Percentiles rank a stretch among this genome's conserved stretches.
These are phyloP conservation scores for Lomographa bimaculata DNA, from an alignment of 2,888 invertebrate species.

Conservation along the genomic window DNA sequence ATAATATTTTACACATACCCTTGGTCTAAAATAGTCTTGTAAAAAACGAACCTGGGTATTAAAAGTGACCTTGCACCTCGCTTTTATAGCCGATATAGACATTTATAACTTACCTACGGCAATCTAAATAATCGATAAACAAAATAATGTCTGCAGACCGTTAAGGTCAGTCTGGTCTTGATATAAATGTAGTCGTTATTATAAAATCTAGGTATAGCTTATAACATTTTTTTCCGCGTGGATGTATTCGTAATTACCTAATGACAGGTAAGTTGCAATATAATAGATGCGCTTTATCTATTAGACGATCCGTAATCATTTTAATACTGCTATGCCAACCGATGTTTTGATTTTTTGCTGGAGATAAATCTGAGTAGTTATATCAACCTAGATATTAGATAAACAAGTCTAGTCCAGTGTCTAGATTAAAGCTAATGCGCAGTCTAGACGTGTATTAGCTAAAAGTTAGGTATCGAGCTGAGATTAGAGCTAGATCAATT, in stretches of 20 bases:
- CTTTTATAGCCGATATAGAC: slow-evolving; percentile 23
- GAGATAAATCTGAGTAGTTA: slow-evolving; percentile 1
- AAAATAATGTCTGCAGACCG: slow-evolving; percentile 14
- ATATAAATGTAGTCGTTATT: slow-evolving; percentile 9
- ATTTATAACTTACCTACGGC: slow-evolving; percentile 24
- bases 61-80: slow-evolving; percentile 25
- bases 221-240: slow-evolving; percentile 1
- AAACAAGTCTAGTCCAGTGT: slow-evolving; percentile 18
- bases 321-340: too few species aligned
- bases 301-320: too few species aligned
- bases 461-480: slow-evolving; percentile 52
- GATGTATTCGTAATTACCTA: neutral
- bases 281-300: too few species aligned
- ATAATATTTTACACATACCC: slow-evolving; percentile 16
- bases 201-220: neutral
- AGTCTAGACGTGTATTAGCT: slow-evolving; percentile 59
- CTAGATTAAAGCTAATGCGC: slow-evolving; percentile 35
- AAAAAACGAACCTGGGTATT: slow-evolving; percentile 19
- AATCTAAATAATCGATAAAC: slow-evolving; percentile 25
- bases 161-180: slow-evolving; percentile 22
- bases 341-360: too few species aligned
- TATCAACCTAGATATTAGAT: slow-evolving; percentile 7
- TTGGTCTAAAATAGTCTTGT: slow-evolving; percentile 11
- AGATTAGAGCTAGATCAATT: slow-evolving; percentile 74
- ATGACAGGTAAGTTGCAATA: slow-evolving; percentile 1